Evolutionary conservation across 1,140 invertebrate species (phyloP).

Genomic region (Papilio helenus): DNA sequence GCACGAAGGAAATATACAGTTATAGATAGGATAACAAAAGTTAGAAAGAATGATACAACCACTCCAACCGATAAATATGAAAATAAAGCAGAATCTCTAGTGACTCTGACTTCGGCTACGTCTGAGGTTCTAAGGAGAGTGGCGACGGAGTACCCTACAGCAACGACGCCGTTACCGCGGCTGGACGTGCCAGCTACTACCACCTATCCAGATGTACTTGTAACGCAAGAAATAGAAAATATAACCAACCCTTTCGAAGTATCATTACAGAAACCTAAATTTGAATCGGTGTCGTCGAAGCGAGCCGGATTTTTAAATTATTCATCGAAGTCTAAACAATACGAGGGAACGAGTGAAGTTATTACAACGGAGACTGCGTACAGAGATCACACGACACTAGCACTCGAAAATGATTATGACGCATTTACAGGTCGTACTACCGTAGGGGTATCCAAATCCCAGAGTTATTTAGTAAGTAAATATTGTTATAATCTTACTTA

Average conservation of each 20-base stretch:
- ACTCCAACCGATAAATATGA: constrained; percentile 23
- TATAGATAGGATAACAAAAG: constrained; percentile 58
- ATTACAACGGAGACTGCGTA: constrained; percentile 1
- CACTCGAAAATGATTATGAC: constrained; percentile 6
- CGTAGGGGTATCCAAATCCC: constrained; percentile 46
- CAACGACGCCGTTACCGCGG: neutral
- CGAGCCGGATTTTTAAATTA: constrained; percentile 69
- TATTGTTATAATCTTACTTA: constrained; percentile 19
- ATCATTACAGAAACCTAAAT: constrained; percentile 34
- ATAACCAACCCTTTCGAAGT: constrained; percentile 2
- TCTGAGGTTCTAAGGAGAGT: neutral
- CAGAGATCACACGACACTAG: neutral
- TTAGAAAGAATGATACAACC: constrained; percentile 34
- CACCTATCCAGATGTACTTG: constrained; percentile 22
- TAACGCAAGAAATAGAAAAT: constrained; percentile 14
- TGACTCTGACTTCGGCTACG: constrained; percentile 32
- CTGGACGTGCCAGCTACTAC: neutral
- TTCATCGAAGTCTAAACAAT: constrained; percentile 47
- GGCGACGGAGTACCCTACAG: neutral
- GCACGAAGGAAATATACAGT: constrained; percentile 64
- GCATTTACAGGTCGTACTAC: neutral
- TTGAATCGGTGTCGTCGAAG: constrained; percentile 61
- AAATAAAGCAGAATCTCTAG: constrained; percentile 35
- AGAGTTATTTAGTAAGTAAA: constrained; percentile 64
- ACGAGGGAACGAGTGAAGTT: constrained; percentile 15